Base-by-base conservation (phyloP, 2,888 invertebrate genomes). In the Melanophora roralis region DNA sequence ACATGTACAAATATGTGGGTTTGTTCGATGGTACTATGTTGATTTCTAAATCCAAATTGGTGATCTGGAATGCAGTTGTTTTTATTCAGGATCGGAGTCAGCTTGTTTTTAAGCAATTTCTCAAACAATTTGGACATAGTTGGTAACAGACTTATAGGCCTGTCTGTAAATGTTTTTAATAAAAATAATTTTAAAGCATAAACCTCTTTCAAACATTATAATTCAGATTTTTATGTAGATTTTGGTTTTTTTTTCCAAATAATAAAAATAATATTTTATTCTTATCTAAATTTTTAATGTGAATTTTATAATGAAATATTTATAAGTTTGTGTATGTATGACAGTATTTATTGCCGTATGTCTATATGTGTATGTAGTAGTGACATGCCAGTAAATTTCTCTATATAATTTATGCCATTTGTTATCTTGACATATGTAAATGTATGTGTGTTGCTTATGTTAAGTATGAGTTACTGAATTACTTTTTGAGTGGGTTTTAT, bases 341-440 rank as follows among this genome's bases (percentile, higher is more conserved):
- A 14, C 6, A 27, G 27, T 27, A 5, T 27, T n/a, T 27, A 5
- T 27, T 5, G 27, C n/a, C n/a, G 21, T 38, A 9, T 53, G 43
- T 27, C n/a, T 36, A 23, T 34, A 40, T 59, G 49, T 19, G n/a
- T 3, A 36, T 49, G 51, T 21, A 36, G n/a, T 23, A 40, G 36
- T 47, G 12, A 51, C 11, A 32, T 75, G 40, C 53, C 60, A 64
- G 75, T 72, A 55, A 80, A 72, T 49, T 68, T 80, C 51, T 80
- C 62, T 64, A 72, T 73, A 80, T 76, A 80, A 76, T 80, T 80
- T 76, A 76, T 80, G 80, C 57, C 34, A 76, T 80, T 80, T 76
- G 76, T 73, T 80, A 76, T 76, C 76, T 72, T 68, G 74, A 78
- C 76, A 71, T 77, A 69, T 73, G 36, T 67, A 40, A 40, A 21